Percentiles rank a stretch among this genome's conserved stretches.
Evolutionary conservation across 2,797 vertebrate genomes (phyloP).

Genomic region (Cetoscarus ocellatus): DNA sequence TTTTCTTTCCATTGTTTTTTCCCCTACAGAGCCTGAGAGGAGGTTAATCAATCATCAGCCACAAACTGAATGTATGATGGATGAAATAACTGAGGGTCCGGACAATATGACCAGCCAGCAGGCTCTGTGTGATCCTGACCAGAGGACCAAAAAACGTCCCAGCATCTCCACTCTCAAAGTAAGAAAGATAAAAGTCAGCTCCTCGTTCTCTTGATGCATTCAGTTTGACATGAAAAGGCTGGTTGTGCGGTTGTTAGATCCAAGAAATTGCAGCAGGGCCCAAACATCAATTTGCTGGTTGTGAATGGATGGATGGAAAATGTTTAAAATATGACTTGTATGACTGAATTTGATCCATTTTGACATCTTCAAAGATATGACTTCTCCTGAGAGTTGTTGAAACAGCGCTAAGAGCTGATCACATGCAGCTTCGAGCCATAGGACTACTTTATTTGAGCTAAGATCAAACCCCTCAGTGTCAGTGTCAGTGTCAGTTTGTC

Average conservation of each 20-base stretch:
- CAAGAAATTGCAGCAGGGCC: background rate
- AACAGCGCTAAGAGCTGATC: conserved; percentile 34
- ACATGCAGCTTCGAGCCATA: conserved; percentile 3
- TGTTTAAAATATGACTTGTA: conserved; percentile 8
- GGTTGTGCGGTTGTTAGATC: background rate
- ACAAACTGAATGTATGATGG: conserved; percentile 52
- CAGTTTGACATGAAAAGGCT: conserved; percentile 2
- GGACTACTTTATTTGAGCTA: conserved; percentile 2
- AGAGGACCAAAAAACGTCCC: conserved; percentile 27
- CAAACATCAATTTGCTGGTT: background rate
- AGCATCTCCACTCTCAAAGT: conserved; percentile 82
- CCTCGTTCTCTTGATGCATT: background rate
- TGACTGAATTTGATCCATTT: conserved; percentile 6
- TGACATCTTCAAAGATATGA: conserved; percentile 3
- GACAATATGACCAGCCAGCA: conserved; percentile 72
- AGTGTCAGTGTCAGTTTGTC: conserved; percentile 1
- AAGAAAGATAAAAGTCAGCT: conserved; percentile 7
- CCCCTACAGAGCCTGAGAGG: conserved; percentile 7
- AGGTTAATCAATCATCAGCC: conserved; percentile 2
- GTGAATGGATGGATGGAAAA: conserved; percentile 13
- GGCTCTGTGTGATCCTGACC: conserved; percentile 60
- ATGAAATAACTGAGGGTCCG: conserved; percentile 49
- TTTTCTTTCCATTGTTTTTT: background rate
- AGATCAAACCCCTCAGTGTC: conserved; percentile 19
- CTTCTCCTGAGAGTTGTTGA: conserved; percentile 1